Evolutionary conservation across 2,797 vertebrate species (phyloP), one percentile per base, ranked within the genome.

Genomic region (Phylloscopus collybita): DNA sequence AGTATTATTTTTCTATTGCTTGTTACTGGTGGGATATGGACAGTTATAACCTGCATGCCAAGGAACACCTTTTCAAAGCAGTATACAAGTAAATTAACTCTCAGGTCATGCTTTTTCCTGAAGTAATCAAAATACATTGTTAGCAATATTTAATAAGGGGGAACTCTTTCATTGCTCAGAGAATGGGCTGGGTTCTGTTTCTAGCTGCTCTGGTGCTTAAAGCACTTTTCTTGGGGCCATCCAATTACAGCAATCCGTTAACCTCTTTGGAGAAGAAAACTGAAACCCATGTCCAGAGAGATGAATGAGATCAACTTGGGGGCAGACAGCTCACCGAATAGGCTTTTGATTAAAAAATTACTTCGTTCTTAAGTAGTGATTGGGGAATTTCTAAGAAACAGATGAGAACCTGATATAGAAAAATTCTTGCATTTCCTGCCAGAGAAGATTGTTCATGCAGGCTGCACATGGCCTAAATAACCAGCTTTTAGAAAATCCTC

Each of bases 281-380:
- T 76, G 91, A 93, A 96, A 88, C 74, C 79, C 45, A 27, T 27
- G 42, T 71, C 76, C 64, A 61, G 80, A 86, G 80, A 96, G 94
- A 96, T 96, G 93, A 96, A 96, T 96, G 96, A 97, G 80, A 84
- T 80, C 78, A 90, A 95, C 94, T 80, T 71, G 60, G 86, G 88
- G 86, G 92, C 92, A 96, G 95, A 94, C 94, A 96, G 91, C 95
- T 95, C 80, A 70, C 85, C 1, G 1, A 95, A 96, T 90, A 92
- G 92, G 83, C 86, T 96, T 96, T 81, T 96, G 94, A 95, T 97
- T 96, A 96, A 97, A 96, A 92, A 92, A 96, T 95, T 96, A 94
- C 92, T 20, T 94, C 22, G 11, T 88, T 95, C 60, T 86, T 94
- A 88, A 95, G 78, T 94, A 84, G 73, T 76, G 93, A 85, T 90